Evolutionary conservation across 2,797 vertebrate species (phyloP), one percentile per base, ranked within the genome.

Genomic region (Phoeniculus purpureus): DNA sequence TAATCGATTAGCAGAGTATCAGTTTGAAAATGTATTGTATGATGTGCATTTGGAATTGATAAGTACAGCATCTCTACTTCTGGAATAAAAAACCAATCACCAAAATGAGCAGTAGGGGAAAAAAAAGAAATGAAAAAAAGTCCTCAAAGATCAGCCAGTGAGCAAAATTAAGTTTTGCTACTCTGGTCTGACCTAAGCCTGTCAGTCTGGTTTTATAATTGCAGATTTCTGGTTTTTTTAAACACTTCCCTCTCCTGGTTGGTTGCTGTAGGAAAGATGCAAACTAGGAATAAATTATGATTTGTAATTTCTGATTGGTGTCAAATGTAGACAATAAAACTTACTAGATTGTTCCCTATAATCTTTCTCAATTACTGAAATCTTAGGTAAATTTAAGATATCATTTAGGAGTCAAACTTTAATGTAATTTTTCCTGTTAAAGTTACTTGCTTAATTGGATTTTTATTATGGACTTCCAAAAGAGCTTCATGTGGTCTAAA

Each of bases 161-260:
- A 71, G 60, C 27, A 60, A 54, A 89, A 91, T 17, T 26, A 87
- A 85, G 62, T 66, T 85, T 62, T 74, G 34, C 65, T 87, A 26
- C 45, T 70, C 72, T 79, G 25, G 51, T 70, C 43, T 89, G 66
- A 91, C 21, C n/a, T 17, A 73, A 67, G 70, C 37, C 29, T 58
- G 29, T 77, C 43, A 73, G 81, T 91, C 67, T 66, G 58, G 50
- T 71, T 95, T 94, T 80, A 17, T 40, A 94, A 86, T 74, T 87
- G 70, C 31, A 73, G 32, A 92, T 91, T 87, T 73, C 50, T 48
- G 0, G 64, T 87, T 87, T 76, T 95, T 93, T 92, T 89, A 94
- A 95, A 93, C 15, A 85, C 32, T 47, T 91, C 71, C 71, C 85
- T 94, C 82, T 95, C 64, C 87, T 92, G 58, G 64, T 15, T 93